Evolutionary conservation across 2,113 vertebrate genomes (phyloP).

Genomic region (Ranitomeya variabilis): DNA sequence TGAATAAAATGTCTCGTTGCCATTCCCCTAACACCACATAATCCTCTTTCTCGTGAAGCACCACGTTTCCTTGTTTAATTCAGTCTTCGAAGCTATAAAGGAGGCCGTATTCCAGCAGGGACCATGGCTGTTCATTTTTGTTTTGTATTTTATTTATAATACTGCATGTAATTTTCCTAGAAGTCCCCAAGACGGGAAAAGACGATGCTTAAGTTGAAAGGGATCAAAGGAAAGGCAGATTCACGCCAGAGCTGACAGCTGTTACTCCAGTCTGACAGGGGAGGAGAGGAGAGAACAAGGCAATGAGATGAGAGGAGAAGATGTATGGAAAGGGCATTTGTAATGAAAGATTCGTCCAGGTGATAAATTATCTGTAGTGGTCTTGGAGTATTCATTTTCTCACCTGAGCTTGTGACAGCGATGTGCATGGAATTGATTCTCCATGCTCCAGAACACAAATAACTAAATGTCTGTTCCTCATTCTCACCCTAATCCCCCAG

Average conservation of each 20-base stretch:
- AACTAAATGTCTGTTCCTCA: slow-evolving; percentile 48
- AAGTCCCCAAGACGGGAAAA: slow-evolving; percentile 55
- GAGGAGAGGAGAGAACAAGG: slow-evolving; percentile 52
- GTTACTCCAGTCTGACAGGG: slow-evolving; percentile 54
- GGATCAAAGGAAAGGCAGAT: slow-evolving; percentile 44
- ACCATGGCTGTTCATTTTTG: slow-evolving; percentile 43
- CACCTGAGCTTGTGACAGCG: slow-evolving; percentile 53
- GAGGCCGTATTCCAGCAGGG: slow-evolving; percentile 50
- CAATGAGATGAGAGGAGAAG: slow-evolving; percentile 49
- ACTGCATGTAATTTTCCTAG: slow-evolving; percentile 55
- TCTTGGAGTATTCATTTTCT: slow-evolving; percentile 57
- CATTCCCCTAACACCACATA: slow-evolving; percentile 53
- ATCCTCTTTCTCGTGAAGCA: slow-evolving; percentile 46
- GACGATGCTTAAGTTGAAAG: slow-evolving; percentile 53
- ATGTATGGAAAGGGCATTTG: slow-evolving; percentile 54
- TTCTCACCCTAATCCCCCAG: slow-evolving; percentile 21
- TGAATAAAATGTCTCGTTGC: slow-evolving; percentile 53
- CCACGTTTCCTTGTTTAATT: slow-evolving; percentile 45
- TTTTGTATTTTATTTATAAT: slow-evolving; percentile 54
- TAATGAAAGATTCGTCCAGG: slow-evolving; percentile 57
- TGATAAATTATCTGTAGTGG: slow-evolving; percentile 58
- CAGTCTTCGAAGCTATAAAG: slow-evolving; percentile 52
- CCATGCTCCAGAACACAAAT: slow-evolving; percentile 56
- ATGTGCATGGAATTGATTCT: slow-evolving; percentile 47
- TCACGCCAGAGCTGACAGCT: slow-evolving; percentile 52